phyloP scores from a whole-genome alignment of 2,888 invertebrate species.

The Sinohyriopsis cumingii region DNA sequence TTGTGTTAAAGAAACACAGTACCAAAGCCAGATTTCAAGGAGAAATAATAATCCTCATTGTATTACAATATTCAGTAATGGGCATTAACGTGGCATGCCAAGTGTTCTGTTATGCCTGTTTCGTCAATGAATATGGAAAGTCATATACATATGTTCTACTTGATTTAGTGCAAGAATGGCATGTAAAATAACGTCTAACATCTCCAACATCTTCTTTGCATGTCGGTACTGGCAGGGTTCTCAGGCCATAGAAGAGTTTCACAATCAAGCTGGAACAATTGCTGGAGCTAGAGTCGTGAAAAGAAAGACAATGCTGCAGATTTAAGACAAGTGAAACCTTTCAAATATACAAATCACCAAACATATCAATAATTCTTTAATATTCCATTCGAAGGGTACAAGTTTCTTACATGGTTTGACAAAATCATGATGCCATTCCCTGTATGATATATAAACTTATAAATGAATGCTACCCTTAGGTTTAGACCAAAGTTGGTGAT shows the following conservation, averaged over 20 bases:
- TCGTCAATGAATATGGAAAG: conserved; percentile 8
- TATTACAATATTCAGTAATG: conserved; percentile 8
- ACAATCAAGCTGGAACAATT: conserved; percentile 3
- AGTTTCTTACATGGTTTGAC: conserved; percentile 5
- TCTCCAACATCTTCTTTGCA: conserved; percentile 7
- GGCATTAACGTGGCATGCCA: conserved; percentile 8
- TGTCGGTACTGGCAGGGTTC: conserved; percentile 7
- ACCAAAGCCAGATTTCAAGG: conserved; percentile 8
- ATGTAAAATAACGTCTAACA: conserved; percentile 9
- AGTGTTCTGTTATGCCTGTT: conserved; percentile 5
- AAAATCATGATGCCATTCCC: not conserved
- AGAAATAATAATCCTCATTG: conserved; percentile 8
- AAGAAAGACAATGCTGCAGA: conserved; percentile 1
- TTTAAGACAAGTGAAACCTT: conserved; percentile 5
- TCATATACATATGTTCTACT: conserved; percentile 9
- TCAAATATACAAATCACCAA: not conserved
- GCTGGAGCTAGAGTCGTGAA: conserved; percentile 6
- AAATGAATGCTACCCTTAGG: too few species aligned
- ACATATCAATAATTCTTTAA: not conserved
- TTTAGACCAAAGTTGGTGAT: too few species aligned
- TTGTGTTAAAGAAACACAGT: conserved; percentile 1
- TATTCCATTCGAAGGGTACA: conserved; percentile 1
- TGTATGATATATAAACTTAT: too few species aligned
- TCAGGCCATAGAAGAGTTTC: not conserved
- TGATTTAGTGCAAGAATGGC: conserved; percentile 16